phyloP scores from a whole-genome alignment of 1,140 invertebrate genomes.

The Oncopodura yosiiana region DNA sequence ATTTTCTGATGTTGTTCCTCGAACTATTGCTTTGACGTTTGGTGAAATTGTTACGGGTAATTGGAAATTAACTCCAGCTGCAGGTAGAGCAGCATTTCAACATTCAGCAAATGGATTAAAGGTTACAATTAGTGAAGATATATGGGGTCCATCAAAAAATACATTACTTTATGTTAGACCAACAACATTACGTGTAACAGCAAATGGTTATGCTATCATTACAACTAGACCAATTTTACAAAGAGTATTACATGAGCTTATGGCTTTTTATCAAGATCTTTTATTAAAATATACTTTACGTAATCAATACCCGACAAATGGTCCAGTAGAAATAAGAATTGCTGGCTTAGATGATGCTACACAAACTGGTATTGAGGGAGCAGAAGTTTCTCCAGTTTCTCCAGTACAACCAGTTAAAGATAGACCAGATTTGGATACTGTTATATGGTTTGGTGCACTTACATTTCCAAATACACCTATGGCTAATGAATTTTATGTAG shows the following conservation, averaged over 20 bases:
- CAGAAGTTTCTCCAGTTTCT: not conserved
- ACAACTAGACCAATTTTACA: constrained; percentile 4
- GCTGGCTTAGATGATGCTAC: not conserved
- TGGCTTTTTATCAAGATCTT: not conserved
- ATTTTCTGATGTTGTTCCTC: not conserved
- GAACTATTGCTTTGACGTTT: not conserved
- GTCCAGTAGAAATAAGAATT: not conserved
- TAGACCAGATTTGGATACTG: not conserved
- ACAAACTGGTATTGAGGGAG: not conserved
- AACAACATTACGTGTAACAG: not conserved
- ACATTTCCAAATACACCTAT: not conserved
- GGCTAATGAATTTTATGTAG: not conserved
- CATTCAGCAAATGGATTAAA: no score
- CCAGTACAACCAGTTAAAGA: not conserved
- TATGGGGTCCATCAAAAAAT: constrained; percentile 12
- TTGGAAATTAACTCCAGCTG: no score
- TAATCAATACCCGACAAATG: not conserved
- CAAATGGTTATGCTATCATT: not conserved
- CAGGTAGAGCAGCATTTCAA: no score
- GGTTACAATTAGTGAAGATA: not conserved
- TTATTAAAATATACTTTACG: not conserved
- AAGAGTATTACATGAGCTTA: not conserved
- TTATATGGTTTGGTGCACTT: not conserved
- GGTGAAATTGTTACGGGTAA: not conserved
- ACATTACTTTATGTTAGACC: not conserved